Percentiles rank a stretch among this genome's conserved stretches.
phyloP scores from a whole-genome alignment of 1,140 invertebrate species.

The Temnothorax curvispinosus region DNA sequence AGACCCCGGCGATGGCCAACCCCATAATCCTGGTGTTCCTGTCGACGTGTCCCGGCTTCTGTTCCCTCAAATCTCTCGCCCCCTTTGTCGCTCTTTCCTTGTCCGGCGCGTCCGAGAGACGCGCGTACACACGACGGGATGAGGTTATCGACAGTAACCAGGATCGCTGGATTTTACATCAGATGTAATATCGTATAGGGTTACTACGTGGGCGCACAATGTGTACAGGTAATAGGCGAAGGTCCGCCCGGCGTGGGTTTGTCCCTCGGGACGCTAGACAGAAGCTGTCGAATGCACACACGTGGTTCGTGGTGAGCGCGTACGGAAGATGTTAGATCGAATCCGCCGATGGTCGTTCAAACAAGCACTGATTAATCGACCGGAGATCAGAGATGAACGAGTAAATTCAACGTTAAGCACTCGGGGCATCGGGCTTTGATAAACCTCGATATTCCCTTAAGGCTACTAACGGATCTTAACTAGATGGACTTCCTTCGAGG shows the following conservation, averaged over 20 bases:
- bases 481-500: constrained; percentile 29
- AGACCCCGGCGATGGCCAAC: constrained; percentile 63
- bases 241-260: constrained; percentile 57
- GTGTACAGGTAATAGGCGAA: constrained; percentile 74
- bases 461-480: constrained; percentile 49
- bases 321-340: constrained; percentile 60
- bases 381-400: constrained; percentile 46
- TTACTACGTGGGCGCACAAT: constrained; percentile 74
- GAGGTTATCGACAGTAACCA: constrained; percentile 79
- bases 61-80: constrained; percentile 52
- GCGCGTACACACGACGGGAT: constrained; percentile 44
- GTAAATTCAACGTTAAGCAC: constrained; percentile 38
- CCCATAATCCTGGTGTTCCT: constrained; percentile 71
- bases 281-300: constrained; percentile 65
- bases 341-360: constrained; percentile 55
- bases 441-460: constrained; percentile 54
- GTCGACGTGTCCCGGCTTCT: constrained; percentile 68
- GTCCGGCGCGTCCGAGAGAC: constrained; percentile 41
- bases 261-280: constrained; percentile 69
- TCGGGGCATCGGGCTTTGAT: constrained; percentile 40
- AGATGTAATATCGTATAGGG: constrained; percentile 78
- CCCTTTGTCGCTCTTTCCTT: constrained; percentile 69
- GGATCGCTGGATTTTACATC: constrained; percentile 79
- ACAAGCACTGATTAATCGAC: constrained; percentile 62
- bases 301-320: constrained; percentile 25